These are phyloP conservation scores for Heliothis peltigera DNA, from an alignment of 2,888 invertebrate genomes.

Conservation along the genomic window DNA sequence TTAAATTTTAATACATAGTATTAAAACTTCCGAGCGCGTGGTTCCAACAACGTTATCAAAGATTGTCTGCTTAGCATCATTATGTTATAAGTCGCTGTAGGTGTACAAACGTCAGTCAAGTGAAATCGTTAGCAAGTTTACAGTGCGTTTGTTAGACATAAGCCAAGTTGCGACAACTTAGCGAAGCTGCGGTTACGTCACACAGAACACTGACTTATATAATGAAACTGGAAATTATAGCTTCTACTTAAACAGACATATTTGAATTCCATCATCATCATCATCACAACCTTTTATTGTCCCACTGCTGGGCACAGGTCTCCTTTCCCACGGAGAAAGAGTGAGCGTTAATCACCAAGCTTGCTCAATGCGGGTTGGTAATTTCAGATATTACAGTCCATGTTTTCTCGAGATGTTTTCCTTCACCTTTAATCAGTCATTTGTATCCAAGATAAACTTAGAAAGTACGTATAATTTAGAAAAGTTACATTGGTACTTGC, in stretches of 20 bases:
- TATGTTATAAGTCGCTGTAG: not conserved
- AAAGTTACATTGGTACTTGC: too few species aligned
- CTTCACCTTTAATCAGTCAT: too few species aligned
- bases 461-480: too few species aligned
- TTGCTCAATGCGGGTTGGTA: too few species aligned
- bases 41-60: not conserved
- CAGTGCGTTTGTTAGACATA: constrained; percentile 38
- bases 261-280: too few species aligned
- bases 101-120: constrained; percentile 11
- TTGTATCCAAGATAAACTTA: too few species aligned
- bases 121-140: constrained; percentile 29
- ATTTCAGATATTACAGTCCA: too few species aligned
- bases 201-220: not conserved
- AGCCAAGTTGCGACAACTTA: constrained; percentile 32
- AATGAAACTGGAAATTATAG: constrained; percentile 1
- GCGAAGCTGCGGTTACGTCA: constrained; percentile 34
- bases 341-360: too few species aligned
- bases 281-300: too few species aligned
- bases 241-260: not conserved
- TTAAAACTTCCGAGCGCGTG: not conserved
- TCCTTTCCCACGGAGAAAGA: too few species aligned
- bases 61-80: not conserved
- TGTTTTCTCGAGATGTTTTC: too few species aligned
- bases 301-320: too few species aligned
- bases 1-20: not conserved